These are phyloP conservation scores for Conchocele bisecta DNA, from an alignment of 2,888 invertebrate genomes.

Conservation along the genomic window DNA sequence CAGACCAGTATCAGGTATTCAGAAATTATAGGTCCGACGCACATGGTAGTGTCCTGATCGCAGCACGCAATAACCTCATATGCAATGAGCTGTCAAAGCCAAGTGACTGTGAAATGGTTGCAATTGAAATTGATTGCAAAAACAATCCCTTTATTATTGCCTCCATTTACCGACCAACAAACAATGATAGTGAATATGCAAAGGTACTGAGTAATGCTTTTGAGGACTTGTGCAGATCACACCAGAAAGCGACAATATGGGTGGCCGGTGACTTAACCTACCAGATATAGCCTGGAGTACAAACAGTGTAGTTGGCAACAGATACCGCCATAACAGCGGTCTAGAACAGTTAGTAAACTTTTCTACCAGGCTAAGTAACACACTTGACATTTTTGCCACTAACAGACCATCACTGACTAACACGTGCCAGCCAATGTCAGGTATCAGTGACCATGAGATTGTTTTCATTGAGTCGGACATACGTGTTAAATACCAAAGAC, in stretches of 20 bases:
- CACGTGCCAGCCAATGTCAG: neutral
- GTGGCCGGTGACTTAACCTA: too few species aligned
- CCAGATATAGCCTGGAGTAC: too few species aligned
- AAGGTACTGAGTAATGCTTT: too few species aligned
- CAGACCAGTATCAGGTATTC: too few species aligned
- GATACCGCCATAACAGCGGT: slow-evolving; percentile 6
- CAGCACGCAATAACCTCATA: neutral
- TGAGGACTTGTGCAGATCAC: too few species aligned
- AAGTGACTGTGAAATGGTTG: neutral
- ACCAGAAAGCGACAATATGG: too few species aligned
- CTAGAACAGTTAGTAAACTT: slow-evolving; percentile 2
- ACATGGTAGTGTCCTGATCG: slow-evolving; percentile 8
- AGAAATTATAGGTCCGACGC: slow-evolving; percentile 3
- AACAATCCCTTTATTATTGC: neutral
- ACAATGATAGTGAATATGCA: neutral
- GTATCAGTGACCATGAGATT: slow-evolving; percentile 11
- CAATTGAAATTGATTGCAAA: neutral
- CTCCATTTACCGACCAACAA: neutral
- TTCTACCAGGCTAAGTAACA: neutral
- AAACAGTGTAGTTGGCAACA: too few species aligned
- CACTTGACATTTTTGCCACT: neutral
- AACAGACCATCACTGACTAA: slow-evolving; percentile 1
- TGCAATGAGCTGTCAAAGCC: neutral
- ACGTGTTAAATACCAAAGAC: neutral
- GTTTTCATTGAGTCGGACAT: neutral